phyloP scores from a whole-genome alignment of 2,113 vertebrate species.

The Opisthocomus hoazin region DNA sequence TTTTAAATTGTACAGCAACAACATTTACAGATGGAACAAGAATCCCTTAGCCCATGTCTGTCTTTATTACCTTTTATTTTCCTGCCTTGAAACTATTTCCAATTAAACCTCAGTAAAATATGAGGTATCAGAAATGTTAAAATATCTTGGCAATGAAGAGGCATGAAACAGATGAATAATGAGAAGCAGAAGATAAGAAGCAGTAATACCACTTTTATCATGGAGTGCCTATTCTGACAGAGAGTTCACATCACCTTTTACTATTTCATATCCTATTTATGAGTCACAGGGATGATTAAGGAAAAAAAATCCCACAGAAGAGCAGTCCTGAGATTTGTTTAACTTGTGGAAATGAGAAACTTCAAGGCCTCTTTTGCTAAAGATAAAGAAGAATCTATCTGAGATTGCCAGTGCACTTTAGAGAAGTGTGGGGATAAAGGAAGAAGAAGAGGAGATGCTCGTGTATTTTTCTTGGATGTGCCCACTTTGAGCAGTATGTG shows the following conservation, averaged over 20 bases:
- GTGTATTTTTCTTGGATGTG: not conserved
- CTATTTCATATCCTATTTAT: slow-evolving; percentile 25
- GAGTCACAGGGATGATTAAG: slow-evolving; percentile 3
- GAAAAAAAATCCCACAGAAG: not conserved
- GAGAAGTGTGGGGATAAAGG: not conserved
- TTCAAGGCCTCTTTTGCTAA: not conserved
- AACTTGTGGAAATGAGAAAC: slow-evolving; percentile 31
- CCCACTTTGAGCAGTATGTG: not conserved
- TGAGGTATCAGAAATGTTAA: not conserved
- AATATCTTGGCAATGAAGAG: slow-evolving; percentile 31
- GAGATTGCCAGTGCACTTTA: not conserved
- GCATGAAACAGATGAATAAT: slow-evolving; percentile 57
- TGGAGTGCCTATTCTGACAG: slow-evolving; percentile 10
- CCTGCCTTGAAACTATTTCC: slow-evolving; percentile 8
- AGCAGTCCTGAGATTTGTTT: slow-evolving; percentile 39
- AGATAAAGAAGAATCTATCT: not conserved
- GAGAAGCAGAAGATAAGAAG: slow-evolving; percentile 57
- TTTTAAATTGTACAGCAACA: not conserved
- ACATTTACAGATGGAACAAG: not conserved
- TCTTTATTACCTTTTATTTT: not conserved
- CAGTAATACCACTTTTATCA: slow-evolving; percentile 45
- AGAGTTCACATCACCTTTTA: slow-evolving; percentile 35
- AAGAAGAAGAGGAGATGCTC: not conserved
- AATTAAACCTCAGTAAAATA: slow-evolving; percentile 61
- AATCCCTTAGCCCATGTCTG: not conserved